Evolutionary conservation across 1,140 invertebrate species (phyloP).

Genomic region (Hestina assimilis): DNA sequence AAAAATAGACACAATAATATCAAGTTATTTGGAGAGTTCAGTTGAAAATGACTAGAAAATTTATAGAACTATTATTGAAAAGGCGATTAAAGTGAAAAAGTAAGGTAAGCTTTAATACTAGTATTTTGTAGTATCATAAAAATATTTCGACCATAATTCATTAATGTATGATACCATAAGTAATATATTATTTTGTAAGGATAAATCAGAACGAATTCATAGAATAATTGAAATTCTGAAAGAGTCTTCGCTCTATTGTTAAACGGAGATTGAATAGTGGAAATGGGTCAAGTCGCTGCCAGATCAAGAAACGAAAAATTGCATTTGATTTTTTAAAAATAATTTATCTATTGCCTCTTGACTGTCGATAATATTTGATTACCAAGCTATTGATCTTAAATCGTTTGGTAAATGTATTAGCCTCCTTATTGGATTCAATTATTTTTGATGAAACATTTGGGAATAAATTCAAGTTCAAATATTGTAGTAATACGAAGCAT

Average conservation of each 20-base stretch:
- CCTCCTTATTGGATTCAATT: too few relatives aligned
- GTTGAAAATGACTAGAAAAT: neutral
- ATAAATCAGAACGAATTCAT: neutral
- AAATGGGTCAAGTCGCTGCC: slow-evolving; percentile 1
- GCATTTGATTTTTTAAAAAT: neutral
- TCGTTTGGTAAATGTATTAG: too few relatives aligned
- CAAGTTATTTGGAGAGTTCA: neutral
- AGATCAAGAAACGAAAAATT: slow-evolving; percentile 5
- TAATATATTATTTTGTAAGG: neutral
- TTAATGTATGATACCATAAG: neutral
- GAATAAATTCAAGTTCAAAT: too few relatives aligned
- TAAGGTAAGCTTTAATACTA: neutral
- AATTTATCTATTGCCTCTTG: too few relatives aligned
- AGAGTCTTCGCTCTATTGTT: neutral
- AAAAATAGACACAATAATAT: too few relatives aligned
- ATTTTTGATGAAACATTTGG: too few relatives aligned
- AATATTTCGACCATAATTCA: neutral
- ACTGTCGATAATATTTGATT: too few relatives aligned
- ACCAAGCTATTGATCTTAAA: too few relatives aligned
- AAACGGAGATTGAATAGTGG: neutral
- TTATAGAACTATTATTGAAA: neutral
- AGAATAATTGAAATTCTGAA: neutral
- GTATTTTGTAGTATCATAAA: neutral
- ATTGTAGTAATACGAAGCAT: too few relatives aligned
- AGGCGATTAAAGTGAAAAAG: slow-evolving; percentile 6